Conservation (phyloP, 2,888 invertebrate genomes). For the Bunonema sp. region DNA sequence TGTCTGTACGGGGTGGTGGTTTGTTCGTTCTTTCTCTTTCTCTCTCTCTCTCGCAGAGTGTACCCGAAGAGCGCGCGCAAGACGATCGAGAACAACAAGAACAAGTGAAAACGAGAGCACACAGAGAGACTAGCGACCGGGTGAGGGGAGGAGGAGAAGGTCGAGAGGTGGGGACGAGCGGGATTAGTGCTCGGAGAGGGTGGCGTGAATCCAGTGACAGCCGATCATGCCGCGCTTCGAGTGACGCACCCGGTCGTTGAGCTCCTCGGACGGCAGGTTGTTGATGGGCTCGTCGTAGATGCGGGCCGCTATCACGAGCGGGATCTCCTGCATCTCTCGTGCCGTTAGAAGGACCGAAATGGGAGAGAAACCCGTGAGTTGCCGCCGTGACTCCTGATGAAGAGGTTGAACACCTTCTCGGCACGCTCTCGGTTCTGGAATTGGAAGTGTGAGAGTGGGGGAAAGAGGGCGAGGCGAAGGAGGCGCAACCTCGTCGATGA, state of each 20-base stretch:
- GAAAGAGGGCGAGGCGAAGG: neutral
- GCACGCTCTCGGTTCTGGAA: slow-evolving; percentile 34
- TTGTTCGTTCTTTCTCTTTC: too few relatives aligned
- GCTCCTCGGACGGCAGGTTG: slow-evolving; percentile 26
- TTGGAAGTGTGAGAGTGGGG: neutral
- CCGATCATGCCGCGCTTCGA: slow-evolving; percentile 39
- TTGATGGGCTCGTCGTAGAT: slow-evolving; percentile 41
- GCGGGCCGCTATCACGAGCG: slow-evolving; percentile 39
- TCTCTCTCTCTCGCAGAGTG: too few relatives aligned
- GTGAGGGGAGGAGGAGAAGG: too few relatives aligned
- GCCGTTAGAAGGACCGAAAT: neutral
- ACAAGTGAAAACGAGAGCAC: too few relatives aligned
- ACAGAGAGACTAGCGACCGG: too few relatives aligned
- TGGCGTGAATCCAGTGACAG: slow-evolving; percentile 41
- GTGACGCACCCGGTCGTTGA: slow-evolving; percentile 38
- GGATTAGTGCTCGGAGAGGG: slow-evolving; percentile 23
- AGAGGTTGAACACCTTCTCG: slow-evolving; percentile 42
- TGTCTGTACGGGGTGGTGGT: too few relatives aligned
- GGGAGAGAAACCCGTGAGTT: too few relatives aligned
- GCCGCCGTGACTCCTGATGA: too few relatives aligned
- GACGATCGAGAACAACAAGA: too few relatives aligned
- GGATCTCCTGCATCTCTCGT: slow-evolving; percentile 26
- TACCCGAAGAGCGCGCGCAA: too few relatives aligned
- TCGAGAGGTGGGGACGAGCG: neutral
- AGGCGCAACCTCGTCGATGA: slow-evolving; percentile 29